Conservation (phyloP, 1,140 invertebrate species). For the Leptonema lineaticorne region DNA sequence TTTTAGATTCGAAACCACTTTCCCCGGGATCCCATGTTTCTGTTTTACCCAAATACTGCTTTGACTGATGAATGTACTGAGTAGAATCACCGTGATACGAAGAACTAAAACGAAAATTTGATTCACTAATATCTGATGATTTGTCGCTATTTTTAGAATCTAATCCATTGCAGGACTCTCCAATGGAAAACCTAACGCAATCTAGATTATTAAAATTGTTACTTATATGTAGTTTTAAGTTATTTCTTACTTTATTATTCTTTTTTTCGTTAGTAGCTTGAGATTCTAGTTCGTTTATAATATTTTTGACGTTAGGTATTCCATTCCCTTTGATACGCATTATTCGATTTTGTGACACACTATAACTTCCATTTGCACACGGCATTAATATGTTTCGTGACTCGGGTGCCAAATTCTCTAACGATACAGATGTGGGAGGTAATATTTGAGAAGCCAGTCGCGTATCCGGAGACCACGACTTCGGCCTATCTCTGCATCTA, state of each 20-base stretch:
- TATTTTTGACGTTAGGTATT: slow-evolving; percentile 60
- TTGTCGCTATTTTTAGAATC: slow-evolving; percentile 45
- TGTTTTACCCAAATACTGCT: slow-evolving; percentile 56
- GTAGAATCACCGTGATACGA: slow-evolving; percentile 23
- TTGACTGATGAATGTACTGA: slow-evolving; percentile 38
- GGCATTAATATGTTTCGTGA: slow-evolving; percentile 78
- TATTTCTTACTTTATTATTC: slow-evolving; percentile 54
- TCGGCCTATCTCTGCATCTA: slow-evolving; percentile 62
- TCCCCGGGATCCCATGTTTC: slow-evolving; percentile 67
- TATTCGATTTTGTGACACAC: slow-evolving; percentile 86
- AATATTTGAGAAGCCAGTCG: slow-evolving; percentile 60
- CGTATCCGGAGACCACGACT: slow-evolving; percentile 81
- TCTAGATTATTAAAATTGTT: slow-evolving; percentile 47
- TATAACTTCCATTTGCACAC: slow-evolving; percentile 82
- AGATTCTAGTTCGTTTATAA: slow-evolving; percentile 67
- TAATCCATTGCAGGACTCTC: slow-evolving; percentile 41
- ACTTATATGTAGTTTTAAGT: slow-evolving; percentile 66
- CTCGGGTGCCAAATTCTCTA: slow-evolving; percentile 65
- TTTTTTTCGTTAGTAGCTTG: slow-evolving; percentile 45
- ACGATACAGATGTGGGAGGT: slow-evolving; percentile 60
- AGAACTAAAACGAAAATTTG: slow-evolving; percentile 40
- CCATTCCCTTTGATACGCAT: slow-evolving; percentile 68
- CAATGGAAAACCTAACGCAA: slow-evolving; percentile 49
- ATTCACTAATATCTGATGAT: slow-evolving; percentile 42
- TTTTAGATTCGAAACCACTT: slow-evolving; percentile 37